Conservation (phyloP, 2,888 invertebrate species). For the Onthophagus sagittarius region DNA sequence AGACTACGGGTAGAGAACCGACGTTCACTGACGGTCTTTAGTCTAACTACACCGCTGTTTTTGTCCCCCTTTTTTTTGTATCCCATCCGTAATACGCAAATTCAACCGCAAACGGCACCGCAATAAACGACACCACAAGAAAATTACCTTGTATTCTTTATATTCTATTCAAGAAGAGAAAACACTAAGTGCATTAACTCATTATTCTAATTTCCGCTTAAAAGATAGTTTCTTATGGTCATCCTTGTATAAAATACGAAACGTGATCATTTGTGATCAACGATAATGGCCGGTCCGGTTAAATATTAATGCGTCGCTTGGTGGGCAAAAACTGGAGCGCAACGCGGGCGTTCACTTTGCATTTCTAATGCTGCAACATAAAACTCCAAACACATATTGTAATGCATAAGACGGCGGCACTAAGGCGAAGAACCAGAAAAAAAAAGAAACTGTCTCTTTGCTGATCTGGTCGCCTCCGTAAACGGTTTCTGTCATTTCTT, state of each 20-base stretch:
- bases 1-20: not conserved
- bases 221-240: too few species aligned
- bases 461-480: not conserved
- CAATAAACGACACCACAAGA: not conserved
- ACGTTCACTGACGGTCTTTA: not conserved
- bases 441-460: not conserved
- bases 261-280: not conserved
- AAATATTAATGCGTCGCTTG: not conserved
- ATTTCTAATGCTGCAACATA: not conserved
- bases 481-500: not conserved
- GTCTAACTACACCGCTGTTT: not conserved
- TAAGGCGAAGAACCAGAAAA: not conserved
- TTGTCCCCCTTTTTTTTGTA: not conserved
- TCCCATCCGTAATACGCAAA: not conserved
- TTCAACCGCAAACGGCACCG: not conserved
- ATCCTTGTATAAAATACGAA: too few species aligned
- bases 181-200: not conserved
- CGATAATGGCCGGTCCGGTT: not conserved
- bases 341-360: not conserved
- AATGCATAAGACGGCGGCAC: constrained; percentile 2
- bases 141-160: not conserved
- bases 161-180: not conserved
- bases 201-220: not conserved
- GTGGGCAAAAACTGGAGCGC: constrained; percentile 3
- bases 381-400: not conserved